Evolutionary conservation across 2,113 vertebrate species (phyloP), one percentile per base, ranked within the genome.

Genomic region (Leptobrachium leishanense): DNA sequence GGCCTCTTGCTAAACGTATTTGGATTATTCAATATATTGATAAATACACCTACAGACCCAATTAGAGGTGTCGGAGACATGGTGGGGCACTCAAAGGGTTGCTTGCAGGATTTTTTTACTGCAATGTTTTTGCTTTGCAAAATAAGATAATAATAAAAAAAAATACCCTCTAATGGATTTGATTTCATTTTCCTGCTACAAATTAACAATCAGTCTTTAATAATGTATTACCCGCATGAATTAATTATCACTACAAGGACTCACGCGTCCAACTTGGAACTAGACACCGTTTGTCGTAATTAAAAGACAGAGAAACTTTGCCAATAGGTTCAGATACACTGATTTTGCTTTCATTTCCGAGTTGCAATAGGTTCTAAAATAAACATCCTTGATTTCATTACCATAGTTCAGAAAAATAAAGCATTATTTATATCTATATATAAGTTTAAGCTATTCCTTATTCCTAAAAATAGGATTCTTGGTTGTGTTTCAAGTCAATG

Each of bases 181-280:
- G 42, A n/a, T 72, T 79, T 79, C 62, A 72, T 79, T 44, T 55
- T 72, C 72, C 76, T 78, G 76, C 63, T 62, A 72, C 69, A 79
- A 79, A 65, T 79, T 55, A 70, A 77, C 54, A 70, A 72, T 72
- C 44, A 71, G 68, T 53, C 62, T 72, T 79, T 55, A 79, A 79
- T 72, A 79, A 79, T 79, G 11, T 72, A 79, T 79, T 72, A 65
- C 46, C 69, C 77, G 54, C 69, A 79, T 79, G 70, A 79, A 79
- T 72, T 72, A 72, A 79, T 79, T 79, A 79, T 59, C 77, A 43
- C 55, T 72, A 72, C 77, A 79, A 72, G 77, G 63, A 72, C 39
- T 69, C 57, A 72, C 13, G 69, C 66, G 54, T 72, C 66, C 59
- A 66, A 66, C 44, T 72, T 39, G 68, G 72, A 55, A 13, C 69